phyloP scores from a whole-genome alignment of 2,888 invertebrate species.

The Brenthis daphne region DNA sequence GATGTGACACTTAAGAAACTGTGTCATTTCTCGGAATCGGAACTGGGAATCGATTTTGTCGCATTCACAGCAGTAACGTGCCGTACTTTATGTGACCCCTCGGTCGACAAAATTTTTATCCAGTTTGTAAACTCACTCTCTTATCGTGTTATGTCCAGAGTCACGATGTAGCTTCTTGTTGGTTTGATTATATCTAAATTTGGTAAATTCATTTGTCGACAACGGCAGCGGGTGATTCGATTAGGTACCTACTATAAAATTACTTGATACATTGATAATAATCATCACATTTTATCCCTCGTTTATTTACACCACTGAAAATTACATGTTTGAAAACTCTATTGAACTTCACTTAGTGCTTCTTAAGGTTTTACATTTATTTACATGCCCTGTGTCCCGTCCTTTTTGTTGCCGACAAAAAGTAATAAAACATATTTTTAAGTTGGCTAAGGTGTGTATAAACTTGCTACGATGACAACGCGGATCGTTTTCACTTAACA shows the following conservation, averaged over 20 bases:
- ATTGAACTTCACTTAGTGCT: conserved; percentile 31
- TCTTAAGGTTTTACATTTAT: conserved; percentile 29
- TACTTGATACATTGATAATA: conserved; percentile 67
- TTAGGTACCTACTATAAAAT: conserved; percentile 68
- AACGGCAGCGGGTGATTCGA: conserved; percentile 62
- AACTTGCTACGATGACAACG: conserved; percentile 68
- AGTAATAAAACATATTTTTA: conserved; percentile 63
- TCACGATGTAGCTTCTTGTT: conserved; percentile 68
- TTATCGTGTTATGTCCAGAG: conserved; percentile 68
- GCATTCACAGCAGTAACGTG: conserved; percentile 77
- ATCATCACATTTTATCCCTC: conserved; percentile 40
- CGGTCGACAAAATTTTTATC: conserved; percentile 50
- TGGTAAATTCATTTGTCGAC: conserved; percentile 68
- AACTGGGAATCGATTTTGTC: conserved; percentile 79
- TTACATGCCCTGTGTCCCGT: conserved; percentile 46
- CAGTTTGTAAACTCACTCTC: conserved; percentile 64
- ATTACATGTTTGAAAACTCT: conserved; percentile 34
- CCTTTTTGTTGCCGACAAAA: conserved; percentile 43
- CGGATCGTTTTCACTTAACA: conserved; percentile 64
- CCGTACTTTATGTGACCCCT: conserved; percentile 68
- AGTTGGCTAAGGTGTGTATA: conserved; percentile 56
- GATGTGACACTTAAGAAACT: conserved; percentile 81
- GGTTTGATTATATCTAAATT: conserved; percentile 74
- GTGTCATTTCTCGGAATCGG: conserved; percentile 81
- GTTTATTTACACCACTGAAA: conserved; percentile 36